Evolutionary conservation across 2,888 invertebrate species (phyloP).

Genomic region (Clanis bilineata): DNA sequence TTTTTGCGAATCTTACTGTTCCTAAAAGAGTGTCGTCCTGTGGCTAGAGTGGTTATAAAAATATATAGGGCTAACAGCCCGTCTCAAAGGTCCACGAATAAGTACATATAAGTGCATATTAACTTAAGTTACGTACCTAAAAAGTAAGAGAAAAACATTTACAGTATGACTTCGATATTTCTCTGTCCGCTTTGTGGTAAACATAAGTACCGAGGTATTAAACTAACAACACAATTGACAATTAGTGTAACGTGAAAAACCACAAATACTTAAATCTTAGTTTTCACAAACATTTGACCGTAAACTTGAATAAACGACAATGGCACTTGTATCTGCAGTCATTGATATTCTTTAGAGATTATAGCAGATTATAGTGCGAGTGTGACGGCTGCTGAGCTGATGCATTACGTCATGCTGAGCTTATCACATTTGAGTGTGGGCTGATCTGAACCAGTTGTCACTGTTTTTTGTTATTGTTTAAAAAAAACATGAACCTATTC

Average conservation of each 20-base stretch:
- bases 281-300: background rate
- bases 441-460: background rate
- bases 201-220: too few species aligned
- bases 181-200: background rate
- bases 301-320: background rate
- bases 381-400: background rate
- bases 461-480: background rate
- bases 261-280: background rate
- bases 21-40: too few species aligned
- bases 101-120: background rate
- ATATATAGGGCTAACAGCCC: too few species aligned
- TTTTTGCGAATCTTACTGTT: too few species aligned
- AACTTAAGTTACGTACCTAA: background rate
- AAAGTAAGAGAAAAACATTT: background rate
- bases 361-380: background rate
- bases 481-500: too few species aligned
- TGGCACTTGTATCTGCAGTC: background rate
- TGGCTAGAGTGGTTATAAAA: too few species aligned
- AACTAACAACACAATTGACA: background rate
- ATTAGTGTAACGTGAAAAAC: background rate
- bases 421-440: background rate
- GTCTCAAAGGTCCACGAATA: too few species aligned
- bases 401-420: background rate
- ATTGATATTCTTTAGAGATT: conserved; percentile 6
- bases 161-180: background rate